phyloP scores from a whole-genome alignment of 2,797 vertebrate species.

The Phoeniculus purpureus region DNA sequence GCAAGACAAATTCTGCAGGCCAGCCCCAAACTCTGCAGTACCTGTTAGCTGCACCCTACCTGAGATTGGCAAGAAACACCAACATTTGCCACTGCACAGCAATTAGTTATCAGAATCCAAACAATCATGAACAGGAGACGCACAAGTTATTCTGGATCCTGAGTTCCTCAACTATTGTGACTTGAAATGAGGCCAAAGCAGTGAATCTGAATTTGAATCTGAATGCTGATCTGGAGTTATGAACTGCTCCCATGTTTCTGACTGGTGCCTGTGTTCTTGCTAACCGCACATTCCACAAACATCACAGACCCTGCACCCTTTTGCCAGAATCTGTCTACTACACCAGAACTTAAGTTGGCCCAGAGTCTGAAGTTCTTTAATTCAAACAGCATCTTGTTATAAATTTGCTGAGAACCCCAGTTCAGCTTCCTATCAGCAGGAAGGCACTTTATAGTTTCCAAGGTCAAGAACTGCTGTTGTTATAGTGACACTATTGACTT shows the following conservation, averaged over 20 bases:
- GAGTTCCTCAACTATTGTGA: background rate
- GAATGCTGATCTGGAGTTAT: background rate
- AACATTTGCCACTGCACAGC: background rate
- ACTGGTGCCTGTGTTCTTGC: background rate
- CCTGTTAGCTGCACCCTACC: background rate
- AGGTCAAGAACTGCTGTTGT: background rate
- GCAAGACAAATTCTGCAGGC: fast-evolving
- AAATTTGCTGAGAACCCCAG: background rate
- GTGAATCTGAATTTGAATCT: background rate
- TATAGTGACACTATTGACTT: background rate
- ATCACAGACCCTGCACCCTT: background rate
- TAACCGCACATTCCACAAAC: background rate
- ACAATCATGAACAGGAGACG: background rate
- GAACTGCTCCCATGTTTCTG: background rate
- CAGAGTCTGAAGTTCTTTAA: background rate
- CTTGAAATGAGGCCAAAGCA: background rate
- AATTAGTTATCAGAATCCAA: background rate
- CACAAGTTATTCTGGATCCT: background rate
- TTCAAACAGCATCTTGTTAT: background rate
- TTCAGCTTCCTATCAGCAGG: background rate
- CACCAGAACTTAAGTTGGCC: background rate
- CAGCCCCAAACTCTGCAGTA: background rate
- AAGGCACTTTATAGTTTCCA: constrained; percentile 1
- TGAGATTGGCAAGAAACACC: background rate
- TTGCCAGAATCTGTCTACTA: background rate